A percentile compares a stretch with the other conserved stretches of the same genome.
These are phyloP conservation scores for Platygyra sinensis DNA, from an alignment of 64 coral and sea anemone species.

Conservation along the genomic window DNA sequence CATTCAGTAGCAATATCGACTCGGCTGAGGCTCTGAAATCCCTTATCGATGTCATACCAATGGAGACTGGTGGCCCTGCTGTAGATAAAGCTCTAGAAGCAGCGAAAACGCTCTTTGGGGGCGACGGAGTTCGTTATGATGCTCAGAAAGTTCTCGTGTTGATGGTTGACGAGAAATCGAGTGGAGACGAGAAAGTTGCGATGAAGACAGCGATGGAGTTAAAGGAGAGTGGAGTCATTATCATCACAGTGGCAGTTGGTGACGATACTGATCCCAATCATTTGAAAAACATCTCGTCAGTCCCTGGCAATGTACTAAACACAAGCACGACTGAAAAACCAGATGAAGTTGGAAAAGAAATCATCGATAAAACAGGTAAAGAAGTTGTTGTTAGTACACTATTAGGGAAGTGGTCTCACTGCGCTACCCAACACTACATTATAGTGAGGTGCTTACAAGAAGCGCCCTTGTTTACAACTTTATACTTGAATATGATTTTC, in stretches of 20 bases:
- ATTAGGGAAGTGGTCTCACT: not conserved
- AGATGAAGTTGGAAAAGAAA: conserved; percentile 21
- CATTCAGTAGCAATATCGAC: conserved; percentile 44
- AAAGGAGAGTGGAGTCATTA: conserved; percentile 37
- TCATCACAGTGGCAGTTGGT: conserved; percentile 49
- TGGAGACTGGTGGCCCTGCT: conserved; percentile 48
- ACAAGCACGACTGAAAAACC: conserved; percentile 12
- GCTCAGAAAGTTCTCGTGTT: conserved; percentile 72
- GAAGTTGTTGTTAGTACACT: too few relatives aligned
- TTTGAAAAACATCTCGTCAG: conserved; percentile 31
- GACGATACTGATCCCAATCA: conserved; percentile 6
- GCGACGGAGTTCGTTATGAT: conserved; percentile 40
- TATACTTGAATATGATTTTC: too few relatives aligned
- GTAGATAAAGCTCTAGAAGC: conserved; percentile 53
- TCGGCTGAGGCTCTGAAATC: conserved; percentile 10
- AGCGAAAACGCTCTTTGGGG: conserved; percentile 56
- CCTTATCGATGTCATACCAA: conserved; percentile 57
- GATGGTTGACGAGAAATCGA: conserved; percentile 70
- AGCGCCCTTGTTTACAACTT: too few relatives aligned
- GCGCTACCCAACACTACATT: too few relatives aligned
- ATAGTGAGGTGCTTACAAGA: too few relatives aligned
- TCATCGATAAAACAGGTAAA: conserved; percentile 59
- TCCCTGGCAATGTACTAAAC: conserved; percentile 27
- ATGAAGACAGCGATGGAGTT: conserved; percentile 15
- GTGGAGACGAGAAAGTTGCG: conserved; percentile 31